Conservation (phyloP, 1,140 invertebrate genomes). For the Anastrepha obliqua region DNA sequence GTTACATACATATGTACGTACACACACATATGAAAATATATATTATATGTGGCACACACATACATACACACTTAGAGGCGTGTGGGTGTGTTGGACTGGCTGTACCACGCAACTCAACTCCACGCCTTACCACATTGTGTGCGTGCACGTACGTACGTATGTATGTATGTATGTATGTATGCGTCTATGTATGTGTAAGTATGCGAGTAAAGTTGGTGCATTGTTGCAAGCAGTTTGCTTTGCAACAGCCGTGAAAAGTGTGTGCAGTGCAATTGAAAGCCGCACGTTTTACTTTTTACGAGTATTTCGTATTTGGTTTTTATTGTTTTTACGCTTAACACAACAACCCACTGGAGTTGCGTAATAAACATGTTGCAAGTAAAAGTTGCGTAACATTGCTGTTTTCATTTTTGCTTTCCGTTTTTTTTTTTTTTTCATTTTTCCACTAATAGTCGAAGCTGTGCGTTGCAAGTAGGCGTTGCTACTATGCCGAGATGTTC, state of each 20-base stretch:
- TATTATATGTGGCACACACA: neutral
- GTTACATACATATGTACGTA: neutral
- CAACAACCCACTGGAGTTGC: neutral
- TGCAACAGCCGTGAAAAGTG: neutral
- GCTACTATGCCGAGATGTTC: neutral
- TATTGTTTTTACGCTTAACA: neutral
- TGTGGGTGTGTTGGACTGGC: neutral
- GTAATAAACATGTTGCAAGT: constrained; percentile 45
- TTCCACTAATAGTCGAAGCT: neutral
- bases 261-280: neutral
- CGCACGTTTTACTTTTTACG: neutral
- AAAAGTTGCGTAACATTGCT: constrained; percentile 22
- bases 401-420: neutral
- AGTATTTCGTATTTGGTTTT: neutral
- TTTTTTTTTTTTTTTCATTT: neutral
- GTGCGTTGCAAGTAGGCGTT: neutral
- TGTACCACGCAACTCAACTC: neutral
- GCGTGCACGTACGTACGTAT: neutral
- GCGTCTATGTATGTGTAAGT: neutral
- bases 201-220: neutral
- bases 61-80: neutral
- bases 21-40: neutral
- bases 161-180: neutral
- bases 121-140: neutral
- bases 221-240: neutral